Conservation (phyloP, 2,797 vertebrate species). For the Schizopygopsis pylzovi region DNA sequence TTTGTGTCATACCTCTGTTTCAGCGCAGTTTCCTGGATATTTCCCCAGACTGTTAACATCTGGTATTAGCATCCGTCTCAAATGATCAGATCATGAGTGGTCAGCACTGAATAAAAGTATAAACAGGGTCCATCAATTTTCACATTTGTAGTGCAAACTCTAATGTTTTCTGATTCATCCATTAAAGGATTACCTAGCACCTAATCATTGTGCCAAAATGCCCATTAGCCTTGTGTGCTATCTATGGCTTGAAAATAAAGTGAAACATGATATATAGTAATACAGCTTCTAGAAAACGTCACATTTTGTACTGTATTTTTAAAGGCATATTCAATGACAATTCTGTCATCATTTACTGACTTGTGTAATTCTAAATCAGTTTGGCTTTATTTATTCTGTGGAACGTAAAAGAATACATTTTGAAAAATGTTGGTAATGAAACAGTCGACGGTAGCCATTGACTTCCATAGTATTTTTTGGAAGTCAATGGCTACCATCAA, state of each 20-base stretch:
- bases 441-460: neutral
- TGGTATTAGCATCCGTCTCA: conserved; percentile 2
- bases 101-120: neutral
- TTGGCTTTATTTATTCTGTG: neutral
- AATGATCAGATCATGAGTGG: neutral
- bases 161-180: conserved; percentile 7
- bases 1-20: conserved; percentile 14
- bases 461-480: neutral
- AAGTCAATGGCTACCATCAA: neutral
- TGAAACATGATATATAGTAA: neutral
- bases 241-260: neutral
- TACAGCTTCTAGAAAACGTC: neutral
- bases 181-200: neutral
- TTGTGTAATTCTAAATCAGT: neutral
- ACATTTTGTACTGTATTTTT: neutral
- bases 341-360: neutral
- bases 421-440: neutral
- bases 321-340: neutral
- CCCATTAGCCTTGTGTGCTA: neutral
- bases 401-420: neutral
- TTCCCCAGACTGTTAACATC: conserved; percentile 19
- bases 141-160: neutral
- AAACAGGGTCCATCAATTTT: neutral
- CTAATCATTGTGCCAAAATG: neutral
- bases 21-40: neutral